These are phyloP conservation scores for Spinus olivaceus DNA, from an alignment of 2,797 vertebrate genomes.

Conservation along the genomic window DNA sequence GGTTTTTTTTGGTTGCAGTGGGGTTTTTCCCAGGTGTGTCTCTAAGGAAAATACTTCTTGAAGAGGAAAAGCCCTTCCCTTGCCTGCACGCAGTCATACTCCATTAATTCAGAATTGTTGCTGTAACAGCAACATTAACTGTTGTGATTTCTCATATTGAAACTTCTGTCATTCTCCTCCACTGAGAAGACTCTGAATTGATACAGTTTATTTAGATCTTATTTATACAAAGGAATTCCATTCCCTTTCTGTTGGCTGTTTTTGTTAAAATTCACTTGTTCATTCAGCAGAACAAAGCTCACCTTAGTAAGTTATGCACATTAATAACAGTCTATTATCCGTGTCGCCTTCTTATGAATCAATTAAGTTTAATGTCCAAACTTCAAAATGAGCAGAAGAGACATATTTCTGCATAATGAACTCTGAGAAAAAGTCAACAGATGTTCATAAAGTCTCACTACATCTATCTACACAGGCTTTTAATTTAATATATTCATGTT, in stretches of 20 bases:
- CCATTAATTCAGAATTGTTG: neutral
- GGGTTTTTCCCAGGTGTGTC: rapidly evolving
- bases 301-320: constrained; percentile 17
- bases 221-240: neutral
- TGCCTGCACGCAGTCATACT: neutral
- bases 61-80: neutral
- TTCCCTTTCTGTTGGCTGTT: neutral
- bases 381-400: constrained; percentile 30
- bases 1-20: rapidly evolving
- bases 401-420: constrained; percentile 29
- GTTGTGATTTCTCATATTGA: neutral
- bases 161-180: neutral
- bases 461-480: neutral
- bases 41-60: neutral
- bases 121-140: neutral
- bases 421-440: neutral
- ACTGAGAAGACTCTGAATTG: neutral
- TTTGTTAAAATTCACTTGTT: neutral
- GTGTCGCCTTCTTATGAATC: neutral
- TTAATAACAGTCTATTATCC: constrained; percentile 7
- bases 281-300: constrained; percentile 21
- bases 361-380: constrained; percentile 27
- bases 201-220: neutral
- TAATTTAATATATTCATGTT: neutral
- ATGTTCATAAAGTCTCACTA: neutral